Base-by-base conservation (phyloP, 2,113 vertebrate species). In the Anser cygnoides region DNA sequence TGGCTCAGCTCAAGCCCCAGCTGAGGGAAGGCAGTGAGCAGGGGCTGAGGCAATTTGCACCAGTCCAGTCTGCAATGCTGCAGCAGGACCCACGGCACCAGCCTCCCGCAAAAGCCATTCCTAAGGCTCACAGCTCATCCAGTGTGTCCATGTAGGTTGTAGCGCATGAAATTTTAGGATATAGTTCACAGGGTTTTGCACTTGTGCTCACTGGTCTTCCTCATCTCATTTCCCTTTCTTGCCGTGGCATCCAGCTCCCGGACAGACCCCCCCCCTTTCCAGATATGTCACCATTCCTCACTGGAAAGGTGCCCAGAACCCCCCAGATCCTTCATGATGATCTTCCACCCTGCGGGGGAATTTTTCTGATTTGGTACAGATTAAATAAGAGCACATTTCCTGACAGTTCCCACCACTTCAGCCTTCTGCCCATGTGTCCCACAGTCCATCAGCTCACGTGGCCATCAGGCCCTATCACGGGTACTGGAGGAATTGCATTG, bases 391-490 rank as follows among this genome's bases (percentile, higher is more conserved):
- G 5, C 26, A 54, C 44, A 4, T 80, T 62, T 93, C 33, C 50
- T 28, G 5, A 8, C 1, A 46, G n/a, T 16, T 87, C 8, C 0
- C 71, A 44, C 25, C 46, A 46, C 39, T 44, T 84, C 46, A 25
- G 11, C 88, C 33, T 73, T 75, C 28, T 22, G 20, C 26, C 57
- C 23, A 2, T 16, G 4, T 2, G 3, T 41, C 52, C 31, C 79
- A 25, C 3, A 12, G 21, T 61, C 13, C 19, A 20, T 35, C 14
- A 52, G 9, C 13, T 52, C 9, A 4, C 44, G 14, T 3, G 12
- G 52, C 41, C 77, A 17, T 5, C 0, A 0, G 52, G 21, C 22
- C 21, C 41, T 54, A 35, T 2, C 5, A 1, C 0, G 4, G 10
- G 44, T 65, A 19, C 2, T 54, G 44, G 43, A 35, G 52, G 31